Base-by-base conservation (phyloP, 2,113 vertebrate genomes). In the Cyprinodon brontotheroides region DNA sequence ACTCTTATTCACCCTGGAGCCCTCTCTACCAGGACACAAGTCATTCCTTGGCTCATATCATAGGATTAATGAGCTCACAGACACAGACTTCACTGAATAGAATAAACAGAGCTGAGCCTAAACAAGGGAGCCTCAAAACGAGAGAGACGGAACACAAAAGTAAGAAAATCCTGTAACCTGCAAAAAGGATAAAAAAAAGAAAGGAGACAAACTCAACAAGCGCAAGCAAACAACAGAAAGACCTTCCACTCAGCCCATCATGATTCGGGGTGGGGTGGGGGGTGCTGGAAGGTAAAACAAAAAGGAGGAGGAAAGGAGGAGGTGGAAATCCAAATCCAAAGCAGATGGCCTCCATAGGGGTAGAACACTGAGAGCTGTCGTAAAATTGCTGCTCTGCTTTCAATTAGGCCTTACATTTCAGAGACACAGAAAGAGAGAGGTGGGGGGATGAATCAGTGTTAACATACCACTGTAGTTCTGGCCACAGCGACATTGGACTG, bases 271-370 rank as follows among this genome's bases (percentile, higher is more conserved):
- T 29, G 29, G 79, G 85, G 85, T 68, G 72, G 65, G 78, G 82
- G 70, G 76, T 74, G 66, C 74, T 29, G 65, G 69, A 82, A 77
- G 70, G 80, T 78, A 73, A 83, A 80, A 80, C 50, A n/a, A 82
- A 78, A 84, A 63, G 77, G 79, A 73, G 71, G 47, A 3, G 65
- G 48, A 22, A 64, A 61, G 39, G 14, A 62, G 77, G 80, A 79
- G 84, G 83, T 78, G 81, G 82, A 89, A 86, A 84, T 86, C 89
- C 91, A 94, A 95, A 95, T 94, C 92, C 88, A 89, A 94, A 94
- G 92, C 94, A 95, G 94, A 94, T 95, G 94, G 91, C 90, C 89
- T 92, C 91, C 81, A 89, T 92, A 93, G 90, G 92, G 92, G 93
- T 90, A 91, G 90, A 93, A 90, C 88, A 89, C 76, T 75, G 81